phyloP scores from a whole-genome alignment of 2,797 vertebrate species.

The Cirrhinus molitorella region DNA sequence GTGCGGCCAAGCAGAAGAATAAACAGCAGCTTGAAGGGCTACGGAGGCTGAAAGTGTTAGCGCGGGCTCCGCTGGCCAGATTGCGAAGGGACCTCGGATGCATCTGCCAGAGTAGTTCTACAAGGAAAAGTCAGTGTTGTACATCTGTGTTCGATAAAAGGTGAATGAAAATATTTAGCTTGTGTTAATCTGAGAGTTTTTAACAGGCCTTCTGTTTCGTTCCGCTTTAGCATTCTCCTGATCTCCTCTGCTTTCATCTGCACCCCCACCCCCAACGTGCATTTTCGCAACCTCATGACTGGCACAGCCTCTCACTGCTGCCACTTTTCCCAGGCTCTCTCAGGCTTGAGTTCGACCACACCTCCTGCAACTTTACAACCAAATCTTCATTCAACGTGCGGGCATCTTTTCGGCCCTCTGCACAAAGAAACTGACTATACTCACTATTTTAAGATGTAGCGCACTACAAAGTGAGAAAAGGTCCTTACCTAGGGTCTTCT shows the following conservation, averaged over 20 bases:
- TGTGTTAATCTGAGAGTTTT: constrained; percentile 57
- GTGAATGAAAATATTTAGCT: background rate
- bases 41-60: constrained; percentile 31
- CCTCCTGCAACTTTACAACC: constrained; percentile 47
- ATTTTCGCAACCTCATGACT: constrained; percentile 57
- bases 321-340: constrained; percentile 65
- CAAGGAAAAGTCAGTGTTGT: background rate
- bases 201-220: constrained; percentile 27
- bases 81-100: constrained; percentile 23
- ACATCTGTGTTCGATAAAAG: constrained; percentile 1
- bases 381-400: constrained; percentile 13
- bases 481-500: background rate
- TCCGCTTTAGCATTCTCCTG: constrained; percentile 58
- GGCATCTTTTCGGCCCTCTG: background rate
- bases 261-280: constrained; percentile 51
- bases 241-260: constrained; percentile 54
- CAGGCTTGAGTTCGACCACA: constrained; percentile 58
- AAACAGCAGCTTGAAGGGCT: constrained; percentile 21
- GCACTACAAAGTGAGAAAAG: background rate
- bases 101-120: background rate
- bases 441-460: background rate
- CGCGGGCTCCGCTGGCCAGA: constrained; percentile 11
- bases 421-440: background rate
- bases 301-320: constrained; percentile 63
- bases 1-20: constrained; percentile 44